These are phyloP conservation scores for Equus przewalskii DNA, from an alignment of 2,113 vertebrate species.

Conservation along the genomic window DNA sequence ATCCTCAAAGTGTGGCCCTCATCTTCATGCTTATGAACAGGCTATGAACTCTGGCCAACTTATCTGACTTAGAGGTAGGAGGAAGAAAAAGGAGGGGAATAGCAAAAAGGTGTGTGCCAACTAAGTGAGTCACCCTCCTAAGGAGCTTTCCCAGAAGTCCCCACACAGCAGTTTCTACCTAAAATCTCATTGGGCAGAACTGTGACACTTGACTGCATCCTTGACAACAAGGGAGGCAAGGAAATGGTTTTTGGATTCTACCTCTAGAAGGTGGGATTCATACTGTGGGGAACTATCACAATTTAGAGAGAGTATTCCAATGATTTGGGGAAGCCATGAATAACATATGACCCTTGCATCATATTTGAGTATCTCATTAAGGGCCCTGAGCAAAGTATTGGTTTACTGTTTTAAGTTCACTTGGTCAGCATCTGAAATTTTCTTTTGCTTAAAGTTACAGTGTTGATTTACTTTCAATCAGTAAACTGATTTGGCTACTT, in stretches of 20 bases:
- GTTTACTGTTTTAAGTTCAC: not conserved
- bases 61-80: not conserved
- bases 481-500: conserved; percentile 10
- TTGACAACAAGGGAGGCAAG: not conserved
- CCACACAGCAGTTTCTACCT: not conserved
- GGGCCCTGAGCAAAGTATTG: not conserved
- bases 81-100: not conserved
- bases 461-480: not conserved
- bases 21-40: conserved; percentile 4
- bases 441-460: not conserved
- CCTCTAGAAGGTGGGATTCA: not conserved
- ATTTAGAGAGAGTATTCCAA: not conserved
- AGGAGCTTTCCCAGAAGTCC: not conserved
- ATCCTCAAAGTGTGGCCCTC: not conserved
- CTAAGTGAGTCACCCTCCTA: conserved; percentile 25
- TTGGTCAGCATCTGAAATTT: not conserved
- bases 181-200: not conserved
- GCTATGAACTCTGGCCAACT: not conserved
- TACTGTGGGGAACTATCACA: not conserved
- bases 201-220: not conserved
- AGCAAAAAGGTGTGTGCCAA: not conserved
- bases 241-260: not conserved
- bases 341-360: not conserved
- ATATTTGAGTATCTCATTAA: not conserved
- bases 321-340: not conserved